Base-by-base conservation (phyloP, 2,888 invertebrate species). In the Julus scandinavius region DNA sequence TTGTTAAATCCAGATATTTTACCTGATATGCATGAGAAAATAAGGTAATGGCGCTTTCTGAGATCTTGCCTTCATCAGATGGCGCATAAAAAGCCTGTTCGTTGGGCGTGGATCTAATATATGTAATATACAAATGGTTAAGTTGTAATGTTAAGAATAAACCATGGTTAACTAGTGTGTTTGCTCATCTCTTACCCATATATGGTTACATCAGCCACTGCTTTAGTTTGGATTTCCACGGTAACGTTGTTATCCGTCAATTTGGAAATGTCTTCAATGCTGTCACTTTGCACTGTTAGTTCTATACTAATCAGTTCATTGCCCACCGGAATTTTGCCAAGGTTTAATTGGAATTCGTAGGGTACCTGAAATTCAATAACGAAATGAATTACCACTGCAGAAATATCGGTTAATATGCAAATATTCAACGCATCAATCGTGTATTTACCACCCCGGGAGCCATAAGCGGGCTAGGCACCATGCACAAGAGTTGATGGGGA, bases 21-120 rank as follows among this genome's bases (percentile, higher is more conserved):
- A 84, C 84, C 86, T 88, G 86, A 40, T 58, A 88, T 15, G 40
- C 40, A 29, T 88, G 88, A n/a, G 88, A 49, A 45, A 88, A 88
- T 17, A 40, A n/a, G 17, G 72, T 63, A 17, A 58, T 88, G 50
- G 58, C 15, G 9, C 29, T 63, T 45, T 86, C 86, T 29, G 58
- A 29, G 40, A 88, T 63, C 29, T 54, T 86, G 2, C 88, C 88
- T 86, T 88, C 41, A 41, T 50, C 85, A 63, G 40, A 45, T 20
- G 38, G 58, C n/a, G 58, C 41, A 15, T 88, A 88, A 58, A 88
- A 88, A 11, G 40, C 72, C 40, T 88, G 88, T 20, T 88, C 88
- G 45, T 86, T 86, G 5, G 38, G n/a, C 15, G 86, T 86, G 11
- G 49, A 41, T 38, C 88, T 88, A n/a, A n/a, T 38, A 40, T 17